Evolutionary conservation across 1,140 invertebrate species (phyloP).

Genomic region (Bradynema listronoti): DNA sequence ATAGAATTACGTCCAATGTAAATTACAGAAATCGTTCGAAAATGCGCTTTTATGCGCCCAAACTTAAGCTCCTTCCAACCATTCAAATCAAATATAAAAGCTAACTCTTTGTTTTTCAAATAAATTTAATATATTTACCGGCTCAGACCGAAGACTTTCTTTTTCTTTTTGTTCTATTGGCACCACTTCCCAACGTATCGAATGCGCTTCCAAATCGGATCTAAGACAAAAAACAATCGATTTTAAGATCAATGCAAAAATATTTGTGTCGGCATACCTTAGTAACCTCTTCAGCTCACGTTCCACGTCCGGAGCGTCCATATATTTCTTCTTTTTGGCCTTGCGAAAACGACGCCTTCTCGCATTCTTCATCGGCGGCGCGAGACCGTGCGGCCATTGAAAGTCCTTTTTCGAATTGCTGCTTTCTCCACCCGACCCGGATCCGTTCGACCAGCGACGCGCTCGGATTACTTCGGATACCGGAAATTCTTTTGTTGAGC

Average conservation of each 20-base stretch:
- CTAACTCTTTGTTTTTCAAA: too few species aligned
- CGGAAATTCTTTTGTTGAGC: conserved; percentile 14
- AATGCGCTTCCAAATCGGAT: conserved; percentile 47
- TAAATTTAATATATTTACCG: too few species aligned
- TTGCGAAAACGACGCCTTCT: conserved; percentile 48
- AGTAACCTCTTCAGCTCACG: conserved; percentile 51
- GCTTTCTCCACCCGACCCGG: conserved; percentile 2
- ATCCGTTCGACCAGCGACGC: conserved; percentile 14
- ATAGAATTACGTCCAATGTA: too few species aligned
- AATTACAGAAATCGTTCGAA: too few species aligned
- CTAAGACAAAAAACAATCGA: conserved; percentile 13
- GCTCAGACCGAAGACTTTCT: not conserved
- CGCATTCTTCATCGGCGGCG: conserved; percentile 50
- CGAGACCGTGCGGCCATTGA: conserved; percentile 52
- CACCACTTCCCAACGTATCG: conserved; percentile 49
- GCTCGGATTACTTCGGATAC: not conserved
- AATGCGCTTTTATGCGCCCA: too few species aligned
- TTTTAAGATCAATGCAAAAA: conserved; percentile 8
- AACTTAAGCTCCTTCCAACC: too few species aligned
- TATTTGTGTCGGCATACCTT: conserved; percentile 22
- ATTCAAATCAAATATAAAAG: too few species aligned
- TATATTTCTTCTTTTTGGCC: conserved; percentile 57
- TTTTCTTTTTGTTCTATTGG: conserved; percentile 30
- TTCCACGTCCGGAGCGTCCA: conserved; percentile 55
- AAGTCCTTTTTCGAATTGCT: conserved; percentile 34